Evolutionary conservation across 1,140 invertebrate genomes (phyloP).

Genomic region (Nephila pilipes): DNA sequence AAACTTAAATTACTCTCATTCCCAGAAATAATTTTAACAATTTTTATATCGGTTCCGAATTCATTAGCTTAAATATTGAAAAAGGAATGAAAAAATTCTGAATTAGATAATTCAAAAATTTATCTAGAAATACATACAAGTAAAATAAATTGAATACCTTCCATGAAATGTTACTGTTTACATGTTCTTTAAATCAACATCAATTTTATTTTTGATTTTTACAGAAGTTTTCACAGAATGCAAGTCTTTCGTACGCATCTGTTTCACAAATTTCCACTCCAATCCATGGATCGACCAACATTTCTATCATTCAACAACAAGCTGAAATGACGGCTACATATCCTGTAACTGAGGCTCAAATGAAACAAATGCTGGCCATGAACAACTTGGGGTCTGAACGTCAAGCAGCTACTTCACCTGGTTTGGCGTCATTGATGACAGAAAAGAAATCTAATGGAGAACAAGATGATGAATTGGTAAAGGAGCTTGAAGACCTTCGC

Average conservation of each 20-base stretch:
- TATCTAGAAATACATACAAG: no score
- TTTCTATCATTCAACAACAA: background rate
- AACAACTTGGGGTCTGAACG: background rate
- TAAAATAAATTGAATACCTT: no score
- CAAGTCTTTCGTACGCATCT: background rate
- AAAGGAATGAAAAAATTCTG: no score
- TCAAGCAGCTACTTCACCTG: background rate
- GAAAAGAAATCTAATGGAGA: background rate
- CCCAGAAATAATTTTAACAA: no score
- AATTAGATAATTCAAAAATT: no score
- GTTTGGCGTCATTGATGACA: background rate
- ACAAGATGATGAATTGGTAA: background rate
- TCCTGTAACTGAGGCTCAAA: background rate
- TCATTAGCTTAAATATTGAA: no score
- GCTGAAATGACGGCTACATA: background rate
- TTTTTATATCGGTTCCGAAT: no score
- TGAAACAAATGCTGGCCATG: background rate
- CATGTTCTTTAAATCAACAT: no score
- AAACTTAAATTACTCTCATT: no score
- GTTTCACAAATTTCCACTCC: background rate
- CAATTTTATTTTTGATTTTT: background rate
- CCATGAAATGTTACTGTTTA: no score
- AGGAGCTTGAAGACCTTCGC: background rate
- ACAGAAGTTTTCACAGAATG: background rate
- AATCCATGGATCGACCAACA: background rate